phyloP scores from a whole-genome alignment of 2,888 invertebrate genomes.

The Zootermopsis nevadensis region DNA sequence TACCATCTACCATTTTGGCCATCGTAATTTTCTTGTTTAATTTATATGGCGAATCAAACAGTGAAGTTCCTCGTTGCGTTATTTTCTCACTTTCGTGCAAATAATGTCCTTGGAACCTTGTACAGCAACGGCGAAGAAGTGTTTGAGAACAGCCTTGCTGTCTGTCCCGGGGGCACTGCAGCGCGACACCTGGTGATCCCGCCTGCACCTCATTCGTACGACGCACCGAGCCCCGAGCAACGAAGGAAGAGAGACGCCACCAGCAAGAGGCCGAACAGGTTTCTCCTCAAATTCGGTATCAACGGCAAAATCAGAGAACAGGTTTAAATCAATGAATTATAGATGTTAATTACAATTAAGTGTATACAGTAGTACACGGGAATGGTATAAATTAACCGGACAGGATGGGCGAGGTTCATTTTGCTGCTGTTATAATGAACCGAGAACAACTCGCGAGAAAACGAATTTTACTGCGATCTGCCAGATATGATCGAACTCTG shows the following conservation, averaged over 20 bases:
- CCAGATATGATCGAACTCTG: background rate
- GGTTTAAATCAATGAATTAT: conserved; percentile 2
- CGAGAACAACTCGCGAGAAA: background rate
- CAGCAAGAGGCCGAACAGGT: background rate
- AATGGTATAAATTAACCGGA: background rate
- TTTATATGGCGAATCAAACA: no score
- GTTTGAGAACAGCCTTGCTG: background rate
- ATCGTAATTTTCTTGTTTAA: no score
- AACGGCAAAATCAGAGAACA: background rate
- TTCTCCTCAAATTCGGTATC: conserved; percentile 21
- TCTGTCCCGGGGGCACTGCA: background rate
- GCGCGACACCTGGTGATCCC: background rate
- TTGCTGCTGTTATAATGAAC: background rate
- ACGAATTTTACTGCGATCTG: background rate
- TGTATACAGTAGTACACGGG: background rate
- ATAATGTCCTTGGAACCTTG: no score
- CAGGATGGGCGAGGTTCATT: background rate
- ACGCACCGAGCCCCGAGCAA: background rate
- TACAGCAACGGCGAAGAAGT: background rate
- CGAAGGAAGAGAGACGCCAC: background rate
- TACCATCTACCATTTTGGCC: no score
- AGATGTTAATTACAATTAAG: conserved; percentile 11
- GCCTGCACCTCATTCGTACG: background rate
- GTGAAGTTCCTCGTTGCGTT: no score
- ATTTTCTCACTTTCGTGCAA: no score